Evolutionary conservation across 1,140 invertebrate species (phyloP).

Genomic region (Drosophila burlai): DNA sequence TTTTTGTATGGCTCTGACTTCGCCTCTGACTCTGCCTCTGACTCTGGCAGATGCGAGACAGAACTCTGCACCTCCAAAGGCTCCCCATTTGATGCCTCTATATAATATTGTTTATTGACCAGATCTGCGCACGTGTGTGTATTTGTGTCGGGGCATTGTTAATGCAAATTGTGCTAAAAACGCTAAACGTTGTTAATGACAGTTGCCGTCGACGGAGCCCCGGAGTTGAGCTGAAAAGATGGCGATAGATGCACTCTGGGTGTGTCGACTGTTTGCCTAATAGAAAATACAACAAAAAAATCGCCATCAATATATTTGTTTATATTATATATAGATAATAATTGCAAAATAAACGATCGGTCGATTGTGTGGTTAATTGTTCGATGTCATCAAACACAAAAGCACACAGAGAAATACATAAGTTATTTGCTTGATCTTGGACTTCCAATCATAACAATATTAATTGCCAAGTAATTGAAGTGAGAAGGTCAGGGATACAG

Average conservation of each 20-base stretch:
- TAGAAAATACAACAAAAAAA: conserved; percentile 35
- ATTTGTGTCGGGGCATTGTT: conserved; percentile 29
- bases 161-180: conserved; percentile 65
- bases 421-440: conserved; percentile 14
- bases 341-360: conserved; percentile 57
- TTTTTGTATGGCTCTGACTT: conserved; percentile 65
- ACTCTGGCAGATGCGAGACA: conserved; percentile 40
- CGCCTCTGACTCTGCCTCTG: conserved; percentile 11
- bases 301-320: conserved; percentile 41
- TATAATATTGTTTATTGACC: conserved; percentile 73
- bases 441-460: conserved; percentile 21
- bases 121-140: conserved; percentile 44
- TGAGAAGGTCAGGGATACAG: conserved; percentile 2
- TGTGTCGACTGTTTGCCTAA: conserved; percentile 66
- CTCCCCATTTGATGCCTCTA: conserved; percentile 61
- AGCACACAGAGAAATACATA: conserved; percentile 11
- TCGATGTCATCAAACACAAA: conserved; percentile 34
- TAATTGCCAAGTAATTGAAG: neutral
- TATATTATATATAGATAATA: conserved; percentile 57
- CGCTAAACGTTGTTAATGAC: conserved; percentile 79
- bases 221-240: conserved; percentile 54
- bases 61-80: conserved; percentile 57
- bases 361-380: conserved; percentile 40
- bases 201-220: conserved; percentile 52
- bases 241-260: conserved; percentile 75